Percentiles rank a stretch among this genome's conserved stretches.
Conservation (phyloP, 2,888 invertebrate species). For the Oscheius sp. region DNA sequence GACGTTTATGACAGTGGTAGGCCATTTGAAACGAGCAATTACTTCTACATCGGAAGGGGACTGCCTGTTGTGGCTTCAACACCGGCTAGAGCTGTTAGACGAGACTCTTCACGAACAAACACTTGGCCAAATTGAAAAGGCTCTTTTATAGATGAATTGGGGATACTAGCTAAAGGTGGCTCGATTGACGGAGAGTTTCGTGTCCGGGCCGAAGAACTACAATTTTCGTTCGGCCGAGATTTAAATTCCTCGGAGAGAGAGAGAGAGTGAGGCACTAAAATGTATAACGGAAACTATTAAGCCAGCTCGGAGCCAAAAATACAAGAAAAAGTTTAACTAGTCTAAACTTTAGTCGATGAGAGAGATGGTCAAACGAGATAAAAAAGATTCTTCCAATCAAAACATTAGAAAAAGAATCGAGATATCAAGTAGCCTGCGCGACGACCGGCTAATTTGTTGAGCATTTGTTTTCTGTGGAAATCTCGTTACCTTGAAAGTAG, state of each 20-base stretch:
- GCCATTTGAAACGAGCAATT: conserved; percentile 2
- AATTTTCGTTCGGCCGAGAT: neutral
- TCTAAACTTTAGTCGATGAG: too few relatives aligned
- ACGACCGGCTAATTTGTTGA: conserved; percentile 8
- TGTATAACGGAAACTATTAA: neutral
- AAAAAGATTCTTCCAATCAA: too few relatives aligned
- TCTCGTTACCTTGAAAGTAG: neutral
- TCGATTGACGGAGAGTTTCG: too few relatives aligned
- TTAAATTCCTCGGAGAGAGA: neutral
- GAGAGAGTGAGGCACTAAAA: neutral
- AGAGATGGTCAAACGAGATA: neutral
- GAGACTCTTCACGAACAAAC: conserved; percentile 7
- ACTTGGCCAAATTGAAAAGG: conserved; percentile 13
- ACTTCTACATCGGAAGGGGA: conserved; percentile 3
- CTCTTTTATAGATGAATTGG: conserved; percentile 1
- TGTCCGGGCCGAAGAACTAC: too few relatives aligned
- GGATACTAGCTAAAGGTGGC: too few relatives aligned
- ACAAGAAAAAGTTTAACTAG: too few relatives aligned
- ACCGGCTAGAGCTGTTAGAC: neutral
- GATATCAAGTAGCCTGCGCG: neutral
- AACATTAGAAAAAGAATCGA: neutral
- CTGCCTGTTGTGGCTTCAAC: conserved; percentile 15
- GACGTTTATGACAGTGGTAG: neutral
- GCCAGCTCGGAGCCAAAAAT: too few relatives aligned
- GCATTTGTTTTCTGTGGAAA: conserved; percentile 3